Conservation (phyloP, 2,113 vertebrate genomes). For the Elanoides forficatus region DNA sequence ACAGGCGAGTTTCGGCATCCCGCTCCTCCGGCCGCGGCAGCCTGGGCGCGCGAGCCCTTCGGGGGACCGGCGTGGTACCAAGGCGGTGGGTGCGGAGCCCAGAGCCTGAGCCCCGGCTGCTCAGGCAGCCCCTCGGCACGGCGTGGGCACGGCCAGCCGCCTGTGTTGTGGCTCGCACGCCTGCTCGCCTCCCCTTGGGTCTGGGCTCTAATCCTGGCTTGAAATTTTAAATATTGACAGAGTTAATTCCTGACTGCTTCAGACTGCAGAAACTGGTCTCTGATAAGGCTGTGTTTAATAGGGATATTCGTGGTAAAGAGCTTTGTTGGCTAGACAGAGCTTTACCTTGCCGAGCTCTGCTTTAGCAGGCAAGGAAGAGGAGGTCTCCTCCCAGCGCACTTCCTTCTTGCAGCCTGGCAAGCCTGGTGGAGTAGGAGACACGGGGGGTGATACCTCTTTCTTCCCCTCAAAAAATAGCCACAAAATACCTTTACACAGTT, state of each 20-base stretch:
- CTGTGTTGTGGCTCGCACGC: not conserved
- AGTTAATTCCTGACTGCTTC: slow-evolving; percentile 54
- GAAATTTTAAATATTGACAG: slow-evolving; percentile 51
- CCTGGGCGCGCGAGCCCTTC: not conserved
- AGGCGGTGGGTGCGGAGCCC: not conserved
- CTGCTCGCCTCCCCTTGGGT: not conserved
- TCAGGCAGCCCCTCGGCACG: rapidly evolving
- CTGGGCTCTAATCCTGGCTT: slow-evolving; percentile 32
- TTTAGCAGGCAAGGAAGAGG: not conserved
- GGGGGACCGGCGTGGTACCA: rapidly evolving
- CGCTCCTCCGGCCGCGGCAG: not conserved
- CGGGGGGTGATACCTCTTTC: not conserved
- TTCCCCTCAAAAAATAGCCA: not conserved
- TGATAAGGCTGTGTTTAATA: slow-evolving; percentile 63
- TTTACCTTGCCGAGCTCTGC: slow-evolving; percentile 39
- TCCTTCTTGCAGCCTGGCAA: not conserved
- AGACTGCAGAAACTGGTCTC: slow-evolving; percentile 45
- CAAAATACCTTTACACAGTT: not conserved
- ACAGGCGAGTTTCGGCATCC: not conserved
- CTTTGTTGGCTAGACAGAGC: slow-evolving; percentile 62
- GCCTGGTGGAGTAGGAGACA: not conserved
- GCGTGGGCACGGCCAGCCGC: rapidly evolving
- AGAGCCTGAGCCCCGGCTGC: not conserved
- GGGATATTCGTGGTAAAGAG: slow-evolving; percentile 54
- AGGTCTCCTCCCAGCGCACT: not conserved